A percentile compares a stretch with the other conserved stretches of the same genome.
These are phyloP conservation scores for Lycocerus yunnanus DNA, from an alignment of 2,888 invertebrate genomes.

Conservation along the genomic window DNA sequence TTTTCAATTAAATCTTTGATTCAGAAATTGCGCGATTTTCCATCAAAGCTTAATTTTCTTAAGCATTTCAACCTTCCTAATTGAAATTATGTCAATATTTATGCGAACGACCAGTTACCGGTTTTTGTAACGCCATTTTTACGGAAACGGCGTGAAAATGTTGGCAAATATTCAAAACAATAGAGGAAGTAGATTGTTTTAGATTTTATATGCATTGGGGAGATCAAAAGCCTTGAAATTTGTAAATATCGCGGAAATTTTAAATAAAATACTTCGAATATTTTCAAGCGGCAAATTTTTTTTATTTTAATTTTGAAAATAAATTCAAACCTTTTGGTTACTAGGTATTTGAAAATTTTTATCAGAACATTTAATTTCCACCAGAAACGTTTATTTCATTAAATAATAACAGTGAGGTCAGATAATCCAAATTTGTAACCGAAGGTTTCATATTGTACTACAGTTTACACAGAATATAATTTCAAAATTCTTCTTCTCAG, in stretches of 20 bases:
- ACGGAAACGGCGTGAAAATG: constrained; percentile 2
- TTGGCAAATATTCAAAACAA: constrained; percentile 23
- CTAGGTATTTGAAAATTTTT: too few relatives aligned
- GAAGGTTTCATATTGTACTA: too few relatives aligned
- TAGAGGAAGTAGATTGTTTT: constrained; percentile 12
- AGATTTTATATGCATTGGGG: background rate
- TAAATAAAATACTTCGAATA: background rate
- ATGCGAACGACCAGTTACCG: constrained; percentile 11
- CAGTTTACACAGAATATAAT: too few relatives aligned
- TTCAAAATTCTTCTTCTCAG: too few relatives aligned
- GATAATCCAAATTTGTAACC: too few relatives aligned
- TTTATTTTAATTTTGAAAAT: background rate
- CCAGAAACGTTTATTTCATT: too few relatives aligned
- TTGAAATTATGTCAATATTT: constrained; percentile 18
- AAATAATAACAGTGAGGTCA: too few relatives aligned
- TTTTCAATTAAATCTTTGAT: background rate
- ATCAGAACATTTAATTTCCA: too few relatives aligned
- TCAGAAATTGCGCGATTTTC: background rate
- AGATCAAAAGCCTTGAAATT: constrained; percentile 4
- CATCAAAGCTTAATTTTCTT: background rate
- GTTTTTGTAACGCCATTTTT: constrained; percentile 6
- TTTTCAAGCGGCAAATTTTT: background rate
- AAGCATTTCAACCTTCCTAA: background rate
- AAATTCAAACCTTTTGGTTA: too few relatives aligned
- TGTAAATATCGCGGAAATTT: background rate